phyloP scores from a whole-genome alignment of 1,140 invertebrate genomes.

The Papilio aristodemus region DNA sequence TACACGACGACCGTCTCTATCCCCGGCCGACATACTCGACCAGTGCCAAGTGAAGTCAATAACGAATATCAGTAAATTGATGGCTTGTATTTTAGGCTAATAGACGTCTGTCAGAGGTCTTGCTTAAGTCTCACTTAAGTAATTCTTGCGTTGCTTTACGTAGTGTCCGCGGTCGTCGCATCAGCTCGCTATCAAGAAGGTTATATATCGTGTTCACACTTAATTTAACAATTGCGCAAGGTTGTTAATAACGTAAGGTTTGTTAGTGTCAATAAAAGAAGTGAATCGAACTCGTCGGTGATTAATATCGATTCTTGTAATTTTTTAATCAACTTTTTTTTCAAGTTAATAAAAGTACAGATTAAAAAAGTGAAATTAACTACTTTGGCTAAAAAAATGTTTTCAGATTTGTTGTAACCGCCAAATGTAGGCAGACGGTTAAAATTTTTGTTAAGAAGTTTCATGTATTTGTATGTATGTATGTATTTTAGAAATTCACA shows the following conservation, averaged over 20 bases:
- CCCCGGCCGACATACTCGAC: not conserved
- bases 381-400: too few relatives aligned
- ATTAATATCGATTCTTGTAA: not conserved
- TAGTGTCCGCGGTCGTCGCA: not conserved
- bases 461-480: too few relatives aligned
- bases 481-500: too few relatives aligned
- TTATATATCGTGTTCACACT: constrained; percentile 22
- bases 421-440: too few relatives aligned
- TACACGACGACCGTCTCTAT: not conserved
- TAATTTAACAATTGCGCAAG: constrained; percentile 33
- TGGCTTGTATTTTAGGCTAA: constrained; percentile 17
- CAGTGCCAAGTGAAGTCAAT: constrained; percentile 27
- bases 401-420: too few relatives aligned
- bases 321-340: constrained; percentile 3
- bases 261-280: constrained; percentile 10
- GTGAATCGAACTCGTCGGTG: not conserved
- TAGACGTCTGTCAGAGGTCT: constrained; percentile 16
- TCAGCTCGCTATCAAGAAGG: not conserved
- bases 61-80: constrained; percentile 31
- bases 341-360: not conserved
- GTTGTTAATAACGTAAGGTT: constrained; percentile 26
- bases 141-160: constrained; percentile 7
- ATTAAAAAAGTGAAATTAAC: not conserved
- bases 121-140: constrained; percentile 31
- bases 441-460: too few relatives aligned